Evolutionary conservation across 2,113 vertebrate species (phyloP).

Genomic region (Coptodon bakossiorum): DNA sequence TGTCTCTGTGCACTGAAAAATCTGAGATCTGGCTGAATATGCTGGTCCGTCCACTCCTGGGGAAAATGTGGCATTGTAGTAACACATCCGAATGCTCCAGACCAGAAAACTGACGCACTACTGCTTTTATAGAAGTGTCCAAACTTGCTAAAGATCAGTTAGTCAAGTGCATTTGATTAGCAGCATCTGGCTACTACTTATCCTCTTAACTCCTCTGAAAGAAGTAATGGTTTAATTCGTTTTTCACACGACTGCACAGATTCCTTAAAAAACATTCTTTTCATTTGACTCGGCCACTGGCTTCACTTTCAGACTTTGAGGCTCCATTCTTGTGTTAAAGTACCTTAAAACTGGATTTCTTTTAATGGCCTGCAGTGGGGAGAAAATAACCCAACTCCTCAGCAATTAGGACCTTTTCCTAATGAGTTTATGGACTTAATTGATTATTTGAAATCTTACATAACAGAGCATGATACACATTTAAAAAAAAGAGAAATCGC

Average conservation of each 20-base stretch:
- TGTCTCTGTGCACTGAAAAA: not conserved
- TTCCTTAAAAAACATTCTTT: not conserved
- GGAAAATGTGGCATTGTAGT: not conserved
- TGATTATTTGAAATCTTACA: not conserved
- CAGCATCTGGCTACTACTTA: not conserved
- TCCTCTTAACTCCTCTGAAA: not conserved
- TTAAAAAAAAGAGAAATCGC: fast-evolving
- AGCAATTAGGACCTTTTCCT: not conserved
- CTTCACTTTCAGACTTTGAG: not conserved
- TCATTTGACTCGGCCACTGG: not conserved
- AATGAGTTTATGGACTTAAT: not conserved
- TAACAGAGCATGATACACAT: not conserved
- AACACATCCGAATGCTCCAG: not conserved
- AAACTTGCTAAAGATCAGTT: not conserved
- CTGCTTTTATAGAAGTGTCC: not conserved
- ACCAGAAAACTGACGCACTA: not conserved
- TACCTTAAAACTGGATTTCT: not conserved
- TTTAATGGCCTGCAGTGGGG: not conserved
- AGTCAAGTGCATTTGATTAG: not conserved
- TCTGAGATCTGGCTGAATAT: not conserved
- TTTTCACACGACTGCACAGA: not conserved
- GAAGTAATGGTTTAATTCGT: not conserved
- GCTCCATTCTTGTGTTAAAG: not conserved
- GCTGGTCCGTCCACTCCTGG: not conserved
- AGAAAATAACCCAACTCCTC: not conserved